Base-by-base conservation (phyloP, 1,140 invertebrate genomes). In the Ephestia elutella region DNA sequence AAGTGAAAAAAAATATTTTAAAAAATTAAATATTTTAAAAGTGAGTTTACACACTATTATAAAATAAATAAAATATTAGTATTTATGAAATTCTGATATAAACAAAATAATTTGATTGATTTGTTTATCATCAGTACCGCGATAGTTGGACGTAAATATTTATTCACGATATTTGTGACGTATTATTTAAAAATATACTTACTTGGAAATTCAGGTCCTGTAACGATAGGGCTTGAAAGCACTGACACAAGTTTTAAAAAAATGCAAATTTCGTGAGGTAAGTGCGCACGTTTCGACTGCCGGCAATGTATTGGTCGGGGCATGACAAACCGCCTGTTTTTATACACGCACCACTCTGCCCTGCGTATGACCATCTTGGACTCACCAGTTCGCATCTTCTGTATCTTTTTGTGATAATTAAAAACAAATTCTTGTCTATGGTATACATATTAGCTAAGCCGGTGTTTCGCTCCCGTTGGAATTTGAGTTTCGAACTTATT, bases 271-370 rank as follows among this genome's bases (percentile, higher is more conserved):
- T 68, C 13, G 69, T 71, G 70, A 68, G 64, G 66, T 60, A 75
- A 73, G 75, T 82, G 76, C 70, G 77, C 66, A 63, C 83, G 76
- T 71, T 71, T 69, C 74, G 76, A 81, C 79, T 66, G 82, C 68
- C 75, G 72, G 75, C 76, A 78, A 80, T 79, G 76, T 83, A 86
- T 85, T 86, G 82, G 73, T 77, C 71, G 63, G 70, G 60, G 66
- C 69, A 62, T 80, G 76, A 81, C 77, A 80, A 78, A 70, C 38
- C 67, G 64, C 65, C 59, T 55, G 71, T 71, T 84, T 84, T 82
- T 86, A 86, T 86, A 86, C 66, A 63, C 65, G 57, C 61, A 70
- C 68, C 70, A 70, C 65, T 51, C 53, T 77, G 75, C 78, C 62
- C 65, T 73, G 71, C 63, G 63, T 64, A 59, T 66, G 59, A 60